A percentile compares a stretch with the other conserved stretches of the same genome.
phyloP scores from a whole-genome alignment of 1,140 invertebrate species.

The Hermetia illucens region DNA sequence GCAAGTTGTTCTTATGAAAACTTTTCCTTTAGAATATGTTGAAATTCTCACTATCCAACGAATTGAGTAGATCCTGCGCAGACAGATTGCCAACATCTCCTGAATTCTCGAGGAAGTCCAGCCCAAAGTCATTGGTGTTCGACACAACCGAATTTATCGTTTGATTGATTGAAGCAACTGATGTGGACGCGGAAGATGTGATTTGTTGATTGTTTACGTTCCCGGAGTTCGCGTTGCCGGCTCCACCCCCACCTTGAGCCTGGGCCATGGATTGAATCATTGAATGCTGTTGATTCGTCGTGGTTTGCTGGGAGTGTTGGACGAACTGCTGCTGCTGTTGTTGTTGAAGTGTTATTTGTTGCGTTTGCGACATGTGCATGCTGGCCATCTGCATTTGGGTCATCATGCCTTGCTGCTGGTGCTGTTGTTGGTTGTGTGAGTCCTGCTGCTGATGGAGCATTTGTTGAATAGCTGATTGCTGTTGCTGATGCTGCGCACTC shows the following conservation, averaged over 20 bases:
- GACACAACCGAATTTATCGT: conserved; percentile 37
- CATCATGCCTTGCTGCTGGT: conserved; percentile 35
- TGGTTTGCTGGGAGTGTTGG: conserved; percentile 16
- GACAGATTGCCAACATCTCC: conserved; percentile 53
- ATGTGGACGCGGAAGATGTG: conserved; percentile 12
- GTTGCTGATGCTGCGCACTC: conserved; percentile 11
- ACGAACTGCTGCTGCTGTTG: conserved; percentile 24
- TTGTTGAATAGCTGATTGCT: conserved; percentile 15
- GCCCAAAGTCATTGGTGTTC: conserved; percentile 52
- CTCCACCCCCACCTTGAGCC: conserved; percentile 16
- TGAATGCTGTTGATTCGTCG: conserved; percentile 22
- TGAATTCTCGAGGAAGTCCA: conserved; percentile 66
- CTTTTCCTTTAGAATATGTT: no score
- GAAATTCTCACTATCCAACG: conserved; percentile 31
- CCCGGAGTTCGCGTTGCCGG: conserved; percentile 12
- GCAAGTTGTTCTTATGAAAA: no score
- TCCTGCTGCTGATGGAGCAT: conserved; percentile 14
- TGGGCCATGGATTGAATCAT: conserved; percentile 22
- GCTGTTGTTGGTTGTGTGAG: conserved; percentile 32
- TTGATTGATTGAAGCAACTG: conserved; percentile 30
- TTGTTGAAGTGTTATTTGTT: conserved; percentile 44
- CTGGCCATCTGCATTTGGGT: conserved; percentile 40
- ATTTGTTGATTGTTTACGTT: conserved; percentile 17
- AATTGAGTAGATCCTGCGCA: conserved; percentile 63
- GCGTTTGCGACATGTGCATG: conserved; percentile 49